Evolutionary conservation across 2,113 vertebrate species (phyloP).

Genomic region (Noctilio leporinus): DNA sequence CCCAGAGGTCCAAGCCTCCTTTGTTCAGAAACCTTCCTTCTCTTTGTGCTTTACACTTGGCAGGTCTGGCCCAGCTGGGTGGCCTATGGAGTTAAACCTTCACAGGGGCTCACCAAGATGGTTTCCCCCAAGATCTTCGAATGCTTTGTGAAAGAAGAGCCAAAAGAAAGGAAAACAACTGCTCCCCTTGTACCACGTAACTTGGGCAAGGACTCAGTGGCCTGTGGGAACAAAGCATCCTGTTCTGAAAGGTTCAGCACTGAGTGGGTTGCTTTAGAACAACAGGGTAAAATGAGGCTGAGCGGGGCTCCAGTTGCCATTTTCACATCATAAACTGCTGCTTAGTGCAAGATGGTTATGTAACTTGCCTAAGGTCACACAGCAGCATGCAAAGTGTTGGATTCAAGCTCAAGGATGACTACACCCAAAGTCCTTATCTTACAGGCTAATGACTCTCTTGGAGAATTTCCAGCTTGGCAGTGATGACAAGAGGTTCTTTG

Average conservation of each 20-base stretch:
- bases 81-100: constrained; percentile 71
- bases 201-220: constrained; percentile 39
- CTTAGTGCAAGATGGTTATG: neutral
- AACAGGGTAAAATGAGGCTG: neutral
- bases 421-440: neutral
- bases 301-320: neutral
- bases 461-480: neutral
- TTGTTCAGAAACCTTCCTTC: constrained; percentile 59
- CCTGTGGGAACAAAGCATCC: neutral
- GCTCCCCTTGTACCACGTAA: constrained; percentile 29
- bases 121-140: constrained; percentile 65
- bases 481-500: neutral
- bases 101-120: constrained; percentile 52
- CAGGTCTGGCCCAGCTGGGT: constrained; percentile 54
- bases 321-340: neutral
- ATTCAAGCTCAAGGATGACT: neutral
- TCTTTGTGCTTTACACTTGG: constrained; percentile 49
- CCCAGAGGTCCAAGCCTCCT: constrained; percentile 42
- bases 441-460: neutral
- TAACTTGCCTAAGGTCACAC: neutral
- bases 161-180: neutral
- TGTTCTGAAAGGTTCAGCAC: neutral
- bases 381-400: neutral
- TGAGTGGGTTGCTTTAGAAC: neutral
- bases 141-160: constrained; percentile 69